Percentiles rank a stretch among this genome's conserved stretches.
Conservation (phyloP, 2,888 invertebrate species). For the Dryobotodes eremita region DNA sequence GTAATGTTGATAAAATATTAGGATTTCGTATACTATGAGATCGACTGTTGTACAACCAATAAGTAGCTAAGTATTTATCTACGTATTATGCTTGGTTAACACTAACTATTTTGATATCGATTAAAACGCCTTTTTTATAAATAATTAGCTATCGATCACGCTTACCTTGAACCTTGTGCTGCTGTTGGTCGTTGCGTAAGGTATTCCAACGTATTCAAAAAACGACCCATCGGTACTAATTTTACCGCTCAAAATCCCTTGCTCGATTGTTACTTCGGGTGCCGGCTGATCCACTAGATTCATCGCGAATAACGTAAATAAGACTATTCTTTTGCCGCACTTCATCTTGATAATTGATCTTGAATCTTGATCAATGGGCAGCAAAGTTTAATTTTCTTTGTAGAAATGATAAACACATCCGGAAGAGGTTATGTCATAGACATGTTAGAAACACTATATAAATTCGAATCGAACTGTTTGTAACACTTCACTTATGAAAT, state of each 20-base stretch:
- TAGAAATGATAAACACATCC: background rate
- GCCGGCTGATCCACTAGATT: slow-evolving; percentile 86
- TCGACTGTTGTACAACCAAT: background rate
- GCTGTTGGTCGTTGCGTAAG: slow-evolving; percentile 82
- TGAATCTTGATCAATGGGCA: background rate
- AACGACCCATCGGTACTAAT: slow-evolving; percentile 82
- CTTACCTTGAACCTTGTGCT: slow-evolving; percentile 84
- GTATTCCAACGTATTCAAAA: slow-evolving; percentile 86
- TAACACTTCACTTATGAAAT: background rate
- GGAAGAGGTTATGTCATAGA: slow-evolving; percentile 52
- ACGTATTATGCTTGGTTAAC: background rate
- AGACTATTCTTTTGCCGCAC: slow-evolving; percentile 76
- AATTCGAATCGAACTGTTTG: background rate
- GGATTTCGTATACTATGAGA: slow-evolving; percentile 39
- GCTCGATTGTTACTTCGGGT: slow-evolving; percentile 82
- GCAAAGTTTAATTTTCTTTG: slow-evolving; percentile 29
- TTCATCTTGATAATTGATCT: slow-evolving; percentile 77
- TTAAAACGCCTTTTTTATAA: slow-evolving; percentile 3
- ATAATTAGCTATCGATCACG: slow-evolving; percentile 35
- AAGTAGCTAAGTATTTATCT: background rate
- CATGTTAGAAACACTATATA: background rate
- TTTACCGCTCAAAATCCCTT: slow-evolving; percentile 85
- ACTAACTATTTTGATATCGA: background rate
- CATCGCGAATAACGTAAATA: slow-evolving; percentile 83
- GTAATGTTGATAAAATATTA: slow-evolving; percentile 18